Conservation (phyloP, 1,140 invertebrate species). For the Cyrtorhinus lividipennis region DNA sequence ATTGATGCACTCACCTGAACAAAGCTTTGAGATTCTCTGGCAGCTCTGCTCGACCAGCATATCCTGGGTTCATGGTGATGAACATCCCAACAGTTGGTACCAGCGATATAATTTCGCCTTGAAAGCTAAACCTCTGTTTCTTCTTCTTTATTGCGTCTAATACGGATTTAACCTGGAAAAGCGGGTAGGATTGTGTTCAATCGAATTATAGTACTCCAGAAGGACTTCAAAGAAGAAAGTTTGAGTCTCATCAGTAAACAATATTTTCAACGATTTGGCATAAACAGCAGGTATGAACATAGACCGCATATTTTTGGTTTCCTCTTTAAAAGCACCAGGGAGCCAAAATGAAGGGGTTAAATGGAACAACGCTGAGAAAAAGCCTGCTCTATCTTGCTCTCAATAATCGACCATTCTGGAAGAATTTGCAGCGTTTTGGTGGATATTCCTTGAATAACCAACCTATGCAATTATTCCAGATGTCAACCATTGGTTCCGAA, state of each 20-base stretch:
- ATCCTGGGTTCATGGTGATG: conserved; percentile 91
- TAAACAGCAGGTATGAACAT: neutral
- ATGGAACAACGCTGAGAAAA: neutral
- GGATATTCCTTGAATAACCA: neutral
- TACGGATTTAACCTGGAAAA: conserved; percentile 44
- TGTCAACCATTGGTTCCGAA: neutral
- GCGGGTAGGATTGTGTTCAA: neutral
- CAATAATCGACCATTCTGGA: neutral
- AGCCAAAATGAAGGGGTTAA: neutral
- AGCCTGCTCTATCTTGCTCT: neutral
- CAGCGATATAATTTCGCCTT: conserved; percentile 63
- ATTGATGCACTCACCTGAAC: conserved; percentile 36
- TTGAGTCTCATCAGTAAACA: too few species aligned
- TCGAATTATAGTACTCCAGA: too few species aligned
- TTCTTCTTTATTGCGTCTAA: conserved; percentile 73
- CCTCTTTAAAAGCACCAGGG: neutral
- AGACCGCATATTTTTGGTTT: neutral
- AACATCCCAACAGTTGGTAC: conserved; percentile 75
- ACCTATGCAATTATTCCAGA: neutral
- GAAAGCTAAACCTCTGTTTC: conserved; percentile 64
- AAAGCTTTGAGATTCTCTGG: conserved; percentile 65
- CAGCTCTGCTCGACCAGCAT: conserved; percentile 71
- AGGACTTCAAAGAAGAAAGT: too few species aligned
- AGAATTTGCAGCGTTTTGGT: neutral
- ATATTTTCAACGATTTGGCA: neutral